phyloP scores from a whole-genome alignment of 2,113 vertebrate genomes.

The Garra rufa region DNA sequence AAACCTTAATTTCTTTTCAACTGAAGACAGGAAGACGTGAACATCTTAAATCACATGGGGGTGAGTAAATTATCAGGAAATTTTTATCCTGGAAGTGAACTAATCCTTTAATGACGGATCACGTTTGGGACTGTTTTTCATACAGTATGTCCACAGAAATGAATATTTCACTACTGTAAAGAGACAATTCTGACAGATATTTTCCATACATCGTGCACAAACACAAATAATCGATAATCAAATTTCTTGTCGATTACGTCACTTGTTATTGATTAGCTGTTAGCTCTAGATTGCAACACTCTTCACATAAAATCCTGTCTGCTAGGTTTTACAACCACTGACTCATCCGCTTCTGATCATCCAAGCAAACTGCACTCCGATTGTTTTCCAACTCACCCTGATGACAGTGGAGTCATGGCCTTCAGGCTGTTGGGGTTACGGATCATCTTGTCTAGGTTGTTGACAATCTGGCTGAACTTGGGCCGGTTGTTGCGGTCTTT shows the following conservation, averaged over 20 bases:
- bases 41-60: too few relatives aligned
- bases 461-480: conserved; percentile 97
- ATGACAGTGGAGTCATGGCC: conserved; percentile 95
- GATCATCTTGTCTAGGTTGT: conserved; percentile 99
- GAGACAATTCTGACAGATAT: background rate
- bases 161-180: background rate
- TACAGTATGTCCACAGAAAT: background rate
- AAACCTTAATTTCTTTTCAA: too few relatives aligned
- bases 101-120: background rate
- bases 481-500: conserved; percentile 97
- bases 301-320: background rate
- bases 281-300: too few relatives aligned
- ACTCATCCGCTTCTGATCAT: background rate
- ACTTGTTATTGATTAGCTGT: too few relatives aligned
- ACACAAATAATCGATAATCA: background rate
- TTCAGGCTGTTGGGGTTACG: conserved; percentile 97
- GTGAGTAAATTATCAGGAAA: too few relatives aligned
- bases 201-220: background rate
- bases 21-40: too few relatives aligned
- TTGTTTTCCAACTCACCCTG: conserved; percentile 81
- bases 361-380: background rate
- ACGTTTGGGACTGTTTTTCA: background rate
- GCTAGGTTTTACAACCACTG: background rate
- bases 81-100: too few relatives aligned
- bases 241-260: too few relatives aligned